Conservation (phyloP, 35 echinoderm and acorn worm genomes). For the Hemicentrotus pulcherrimus region DNA sequence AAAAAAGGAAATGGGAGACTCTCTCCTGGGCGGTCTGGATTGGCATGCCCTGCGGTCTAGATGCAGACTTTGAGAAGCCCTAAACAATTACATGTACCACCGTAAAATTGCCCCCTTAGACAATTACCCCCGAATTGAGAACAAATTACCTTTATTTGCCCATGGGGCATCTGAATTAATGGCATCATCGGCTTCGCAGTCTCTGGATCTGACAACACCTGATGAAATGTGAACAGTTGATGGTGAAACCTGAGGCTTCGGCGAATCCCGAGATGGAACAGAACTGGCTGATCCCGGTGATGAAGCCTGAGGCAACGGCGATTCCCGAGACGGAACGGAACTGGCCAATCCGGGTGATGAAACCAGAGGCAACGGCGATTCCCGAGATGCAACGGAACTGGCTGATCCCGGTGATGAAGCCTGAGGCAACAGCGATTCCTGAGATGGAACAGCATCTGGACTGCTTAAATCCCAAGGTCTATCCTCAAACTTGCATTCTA, state of each 20-base stretch:
- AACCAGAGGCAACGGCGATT: neutral
- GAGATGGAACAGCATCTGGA: neutral
- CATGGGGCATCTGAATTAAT: neutral
- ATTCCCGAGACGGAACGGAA: neutral
- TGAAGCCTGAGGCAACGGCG: neutral
- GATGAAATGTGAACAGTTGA: neutral
- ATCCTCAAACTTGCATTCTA: neutral
- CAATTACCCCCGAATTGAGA: too few species aligned
- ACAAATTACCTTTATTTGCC: too few species aligned
- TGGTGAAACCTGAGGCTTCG: neutral
- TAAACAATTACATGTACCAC: too few species aligned
- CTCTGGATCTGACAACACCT: neutral
- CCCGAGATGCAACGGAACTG: neutral
- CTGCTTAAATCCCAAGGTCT: neutral
- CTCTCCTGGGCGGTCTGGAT: too few species aligned
- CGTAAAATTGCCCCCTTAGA: too few species aligned
- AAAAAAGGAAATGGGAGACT: too few species aligned
- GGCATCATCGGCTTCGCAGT: neutral
- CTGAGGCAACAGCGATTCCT: neutral
- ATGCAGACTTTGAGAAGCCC: too few species aligned
- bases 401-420: too few species aligned
- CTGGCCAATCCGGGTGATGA: neutral
- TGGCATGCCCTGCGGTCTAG: too few species aligned
- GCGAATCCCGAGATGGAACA: neutral
- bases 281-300: neutral